phyloP scores from a whole-genome alignment of 2,113 vertebrate species.

The Serinus canaria region DNA sequence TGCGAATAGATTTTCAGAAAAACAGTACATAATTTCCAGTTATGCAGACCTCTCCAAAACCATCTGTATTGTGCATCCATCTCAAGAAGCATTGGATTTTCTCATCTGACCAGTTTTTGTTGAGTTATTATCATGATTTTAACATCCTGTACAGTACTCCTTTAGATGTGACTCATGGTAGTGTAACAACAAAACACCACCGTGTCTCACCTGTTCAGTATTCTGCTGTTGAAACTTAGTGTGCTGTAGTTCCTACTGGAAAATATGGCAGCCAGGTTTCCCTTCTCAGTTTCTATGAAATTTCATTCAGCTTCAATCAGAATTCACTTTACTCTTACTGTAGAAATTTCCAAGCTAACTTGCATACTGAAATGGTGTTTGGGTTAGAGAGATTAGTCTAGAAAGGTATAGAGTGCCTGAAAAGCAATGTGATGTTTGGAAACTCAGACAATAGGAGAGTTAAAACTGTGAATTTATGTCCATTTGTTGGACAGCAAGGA shows the following conservation, averaged over 20 bases:
- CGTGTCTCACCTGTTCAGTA: background rate
- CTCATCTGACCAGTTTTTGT: background rate
- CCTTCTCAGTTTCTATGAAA: background rate
- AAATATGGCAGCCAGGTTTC: background rate
- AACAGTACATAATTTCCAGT: background rate
- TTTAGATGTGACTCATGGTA: background rate
- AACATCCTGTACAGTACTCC: background rate
- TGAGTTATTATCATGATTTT: background rate
- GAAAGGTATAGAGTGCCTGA: background rate
- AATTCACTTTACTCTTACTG: background rate
- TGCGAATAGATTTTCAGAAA: background rate
- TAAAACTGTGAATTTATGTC: background rate
- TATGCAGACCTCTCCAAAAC: background rate
- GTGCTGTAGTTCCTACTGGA: background rate
- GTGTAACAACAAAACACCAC: background rate
- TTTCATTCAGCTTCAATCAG: background rate
- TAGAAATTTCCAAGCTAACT: background rate
- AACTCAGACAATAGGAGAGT: background rate
- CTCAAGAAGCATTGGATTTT: background rate
- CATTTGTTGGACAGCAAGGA: background rate
- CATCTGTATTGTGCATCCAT: background rate
- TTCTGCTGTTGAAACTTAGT: background rate
- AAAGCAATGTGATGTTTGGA: background rate
- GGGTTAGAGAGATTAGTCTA: background rate
- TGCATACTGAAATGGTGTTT: background rate